Evolutionary conservation across 2,797 vertebrate genomes (phyloP), one percentile per base, ranked within the genome.

Genomic region (Smutsia temminckii): DNA sequence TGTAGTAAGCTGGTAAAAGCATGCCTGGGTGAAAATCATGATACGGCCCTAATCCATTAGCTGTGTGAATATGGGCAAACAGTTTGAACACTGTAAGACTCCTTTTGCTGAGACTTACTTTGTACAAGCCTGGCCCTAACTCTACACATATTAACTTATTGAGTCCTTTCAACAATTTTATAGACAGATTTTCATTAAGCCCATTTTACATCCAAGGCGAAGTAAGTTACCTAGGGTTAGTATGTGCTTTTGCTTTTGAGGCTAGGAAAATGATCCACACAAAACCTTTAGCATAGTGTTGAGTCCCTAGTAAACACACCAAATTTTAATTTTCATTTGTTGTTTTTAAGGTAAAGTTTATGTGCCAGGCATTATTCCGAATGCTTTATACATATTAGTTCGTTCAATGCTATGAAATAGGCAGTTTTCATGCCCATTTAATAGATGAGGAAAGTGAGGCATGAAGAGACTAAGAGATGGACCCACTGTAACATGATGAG

Each of bases 41-140:
- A 79, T 34, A 69, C 34, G 20, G 2, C 59, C 5, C 51, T 64
- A n/a, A 20, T 72, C 55, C 10, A 9, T 32, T 18, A 40, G 18
- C 42, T 14, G 8, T 64, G 7, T 89, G 46, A 78, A 9, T 20
- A 53, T 32, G 34, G 21, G 25, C 37, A 55, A 63, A 18, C 8
- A 51, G 17, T 57, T 92, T 66, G 81, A 59, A 49, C 11, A 42
- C 14, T 16, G 10, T 37, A n/a, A 61, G 61, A 9, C 23, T 51
- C 25, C 32, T 81, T 11, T 85, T n/a, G 49, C 49, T 74, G 25
- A 80, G 12, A 0, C 64, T 93, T 69, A 27, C 11, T 17, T 10
- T 21, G 74, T 3, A 27, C 8, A 66, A 51, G 25, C 10, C 8
- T 1, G 2, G 8, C 8, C n/a, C 17, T 1, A 1, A 0, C 7